phyloP scores from a whole-genome alignment of 2,888 invertebrate species.

The Abrostola triplasia region DNA sequence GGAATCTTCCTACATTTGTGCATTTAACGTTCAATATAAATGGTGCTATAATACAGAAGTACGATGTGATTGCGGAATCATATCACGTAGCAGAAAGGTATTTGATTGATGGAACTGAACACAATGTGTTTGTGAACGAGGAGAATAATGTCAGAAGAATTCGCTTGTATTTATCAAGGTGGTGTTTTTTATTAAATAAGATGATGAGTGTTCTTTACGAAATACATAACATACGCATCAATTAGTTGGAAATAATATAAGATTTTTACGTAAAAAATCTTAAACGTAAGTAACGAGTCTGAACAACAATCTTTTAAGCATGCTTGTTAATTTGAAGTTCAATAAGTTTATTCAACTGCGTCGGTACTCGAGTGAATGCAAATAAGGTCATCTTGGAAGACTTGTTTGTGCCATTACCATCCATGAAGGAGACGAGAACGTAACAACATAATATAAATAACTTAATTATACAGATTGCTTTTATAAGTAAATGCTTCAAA shows the following conservation, averaged over 20 bases:
- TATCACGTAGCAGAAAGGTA: conserved; percentile 36
- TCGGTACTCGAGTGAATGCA: conserved; percentile 22
- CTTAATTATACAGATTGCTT: conserved; percentile 4
- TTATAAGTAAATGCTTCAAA: conserved; percentile 10
- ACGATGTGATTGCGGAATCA: conserved; percentile 32
- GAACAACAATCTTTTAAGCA: conserved; percentile 9
- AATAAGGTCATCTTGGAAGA: conserved; percentile 29
- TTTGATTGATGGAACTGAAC: conserved; percentile 27
- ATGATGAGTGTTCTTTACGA: not conserved
- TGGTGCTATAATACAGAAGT: conserved; percentile 14
- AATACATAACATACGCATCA: not conserved
- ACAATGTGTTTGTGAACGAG: conserved; percentile 12
- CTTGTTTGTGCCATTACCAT: conserved; percentile 10
- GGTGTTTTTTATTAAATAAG: not conserved
- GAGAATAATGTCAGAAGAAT: conserved; percentile 27
- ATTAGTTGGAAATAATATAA: not conserved
- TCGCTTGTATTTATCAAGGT: not conserved
- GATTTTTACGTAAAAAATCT: not conserved
- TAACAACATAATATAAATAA: conserved; percentile 3
- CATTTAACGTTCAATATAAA: conserved; percentile 23
- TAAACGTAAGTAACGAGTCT: not conserved
- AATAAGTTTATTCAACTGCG: conserved; percentile 32
- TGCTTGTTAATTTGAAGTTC: conserved; percentile 16
- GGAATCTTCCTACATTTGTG: conserved; percentile 56
- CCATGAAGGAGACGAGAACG: conserved; percentile 18